Evolutionary conservation across 64 coral and sea anemone species (phyloP).

Genomic region (Hydrozoanthus tunicans): DNA sequence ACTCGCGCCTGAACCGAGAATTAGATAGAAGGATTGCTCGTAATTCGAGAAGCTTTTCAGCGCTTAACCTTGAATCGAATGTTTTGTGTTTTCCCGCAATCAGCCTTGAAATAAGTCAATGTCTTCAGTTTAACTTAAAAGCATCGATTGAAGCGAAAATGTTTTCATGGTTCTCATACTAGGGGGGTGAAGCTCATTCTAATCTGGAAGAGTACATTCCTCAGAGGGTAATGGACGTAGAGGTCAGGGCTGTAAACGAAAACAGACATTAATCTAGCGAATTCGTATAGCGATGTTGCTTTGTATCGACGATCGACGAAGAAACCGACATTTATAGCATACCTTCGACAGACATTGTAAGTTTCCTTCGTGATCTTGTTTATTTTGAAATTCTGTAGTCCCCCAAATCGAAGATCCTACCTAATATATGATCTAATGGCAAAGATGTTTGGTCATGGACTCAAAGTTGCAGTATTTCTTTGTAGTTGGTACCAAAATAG

Average conservation of each 20-base stretch:
- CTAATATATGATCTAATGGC: constrained; percentile 48
- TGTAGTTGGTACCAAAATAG: constrained; percentile 11
- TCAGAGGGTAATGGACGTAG: not conserved
- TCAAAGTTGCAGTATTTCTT: constrained; percentile 16
- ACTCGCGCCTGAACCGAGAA: constrained; percentile 14
- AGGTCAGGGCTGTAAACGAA: not conserved
- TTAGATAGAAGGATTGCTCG: constrained; percentile 31
- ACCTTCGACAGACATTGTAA: not conserved
- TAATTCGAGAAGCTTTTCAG: constrained; percentile 51
- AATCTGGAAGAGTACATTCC: constrained; percentile 25
- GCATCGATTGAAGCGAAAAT: constrained; percentile 19
- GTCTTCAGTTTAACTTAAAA: constrained; percentile 7
- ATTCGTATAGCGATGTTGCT: not conserved
- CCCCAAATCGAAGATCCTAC: constrained; percentile 21
- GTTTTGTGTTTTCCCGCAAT: constrained; percentile 13
- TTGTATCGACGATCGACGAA: no score
- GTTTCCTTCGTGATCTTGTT: not conserved
- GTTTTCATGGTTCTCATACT: constrained; percentile 1
- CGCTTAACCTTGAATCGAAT: constrained; percentile 24
- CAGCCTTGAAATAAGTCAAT: not conserved
- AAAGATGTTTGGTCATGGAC: constrained; percentile 43
- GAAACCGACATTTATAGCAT: not conserved
- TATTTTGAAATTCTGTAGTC: constrained; percentile 24
- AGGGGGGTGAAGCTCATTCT: constrained; percentile 18
- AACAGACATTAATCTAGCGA: not conserved